phyloP scores from a whole-genome alignment of 2,888 invertebrate genomes.

The Rhogogaster chlorosoma region DNA sequence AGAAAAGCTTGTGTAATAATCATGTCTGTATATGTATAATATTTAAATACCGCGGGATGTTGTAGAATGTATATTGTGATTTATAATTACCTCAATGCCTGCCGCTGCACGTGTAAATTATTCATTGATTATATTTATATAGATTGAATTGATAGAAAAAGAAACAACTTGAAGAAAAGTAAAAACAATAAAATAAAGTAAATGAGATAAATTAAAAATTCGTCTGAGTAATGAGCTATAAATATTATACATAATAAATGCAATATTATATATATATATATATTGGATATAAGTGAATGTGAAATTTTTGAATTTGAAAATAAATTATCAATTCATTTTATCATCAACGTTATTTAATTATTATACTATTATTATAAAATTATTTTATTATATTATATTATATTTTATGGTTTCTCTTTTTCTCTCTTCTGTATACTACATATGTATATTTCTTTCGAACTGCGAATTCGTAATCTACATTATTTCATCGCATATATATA shows the following conservation, averaged over 20 bases:
- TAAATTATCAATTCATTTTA: slow-evolving; percentile 7
- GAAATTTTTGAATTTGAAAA: slow-evolving; percentile 14
- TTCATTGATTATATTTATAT: not conserved
- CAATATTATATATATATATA: not conserved
- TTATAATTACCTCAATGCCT: not conserved
- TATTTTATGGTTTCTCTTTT: not conserved
- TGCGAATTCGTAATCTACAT: not conserved
- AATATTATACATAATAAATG: not conserved
- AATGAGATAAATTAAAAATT: not conserved
- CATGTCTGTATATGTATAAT: not conserved
- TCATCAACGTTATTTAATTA: not conserved
- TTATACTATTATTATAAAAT: not conserved
- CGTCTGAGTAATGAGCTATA: not conserved
- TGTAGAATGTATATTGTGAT: not conserved
- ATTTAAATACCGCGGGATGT: not conserved
- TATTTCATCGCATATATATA: not conserved
- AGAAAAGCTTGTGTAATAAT: slow-evolving; percentile 18
- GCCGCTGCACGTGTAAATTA: not conserved
- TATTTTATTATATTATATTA: not conserved
- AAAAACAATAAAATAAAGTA: not conserved
- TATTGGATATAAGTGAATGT: not conserved
- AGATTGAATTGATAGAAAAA: not conserved
- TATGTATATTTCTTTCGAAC: not conserved
- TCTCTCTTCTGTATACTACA: not conserved
- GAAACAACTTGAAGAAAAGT: not conserved